phyloP scores from a whole-genome alignment of 2,797 vertebrate genomes.

The Galago senegalensis region DNA sequence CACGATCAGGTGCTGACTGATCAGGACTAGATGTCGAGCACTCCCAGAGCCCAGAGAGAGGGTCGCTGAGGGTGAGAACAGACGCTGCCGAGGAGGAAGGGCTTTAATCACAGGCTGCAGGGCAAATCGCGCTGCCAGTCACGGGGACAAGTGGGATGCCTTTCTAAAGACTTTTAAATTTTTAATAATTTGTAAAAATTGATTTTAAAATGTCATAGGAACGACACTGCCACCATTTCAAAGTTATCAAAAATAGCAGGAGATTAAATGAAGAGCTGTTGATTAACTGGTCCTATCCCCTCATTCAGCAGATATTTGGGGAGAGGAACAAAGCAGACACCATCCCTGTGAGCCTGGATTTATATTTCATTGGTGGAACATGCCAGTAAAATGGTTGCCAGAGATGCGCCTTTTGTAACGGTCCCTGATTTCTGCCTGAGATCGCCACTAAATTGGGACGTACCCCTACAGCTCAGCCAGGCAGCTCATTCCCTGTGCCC shows the following conservation, averaged over 20 bases:
- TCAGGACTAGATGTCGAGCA: background rate
- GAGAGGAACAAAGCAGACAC: background rate
- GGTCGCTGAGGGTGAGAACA: background rate
- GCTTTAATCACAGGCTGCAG: background rate
- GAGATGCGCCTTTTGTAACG: background rate
- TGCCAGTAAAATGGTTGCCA: background rate
- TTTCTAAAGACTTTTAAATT: background rate
- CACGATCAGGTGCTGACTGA: background rate
- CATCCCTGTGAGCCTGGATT: background rate
- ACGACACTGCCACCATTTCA: background rate
- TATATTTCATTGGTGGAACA: background rate
- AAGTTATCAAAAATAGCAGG: background rate
- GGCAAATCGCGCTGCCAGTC: background rate
- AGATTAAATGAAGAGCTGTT: background rate
- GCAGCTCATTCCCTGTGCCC: background rate
- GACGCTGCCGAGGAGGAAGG: background rate
- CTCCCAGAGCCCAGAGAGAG: background rate
- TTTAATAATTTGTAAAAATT: background rate
- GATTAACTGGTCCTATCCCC: background rate
- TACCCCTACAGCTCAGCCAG: background rate
- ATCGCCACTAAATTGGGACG: background rate
- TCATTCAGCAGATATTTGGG: background rate
- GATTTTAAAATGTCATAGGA: background rate
- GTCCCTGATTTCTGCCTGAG: background rate
- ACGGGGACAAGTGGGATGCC: background rate